Evolutionary conservation across 2,888 invertebrate genomes (phyloP).

Genomic region (Toxonevra muliebris): DNA sequence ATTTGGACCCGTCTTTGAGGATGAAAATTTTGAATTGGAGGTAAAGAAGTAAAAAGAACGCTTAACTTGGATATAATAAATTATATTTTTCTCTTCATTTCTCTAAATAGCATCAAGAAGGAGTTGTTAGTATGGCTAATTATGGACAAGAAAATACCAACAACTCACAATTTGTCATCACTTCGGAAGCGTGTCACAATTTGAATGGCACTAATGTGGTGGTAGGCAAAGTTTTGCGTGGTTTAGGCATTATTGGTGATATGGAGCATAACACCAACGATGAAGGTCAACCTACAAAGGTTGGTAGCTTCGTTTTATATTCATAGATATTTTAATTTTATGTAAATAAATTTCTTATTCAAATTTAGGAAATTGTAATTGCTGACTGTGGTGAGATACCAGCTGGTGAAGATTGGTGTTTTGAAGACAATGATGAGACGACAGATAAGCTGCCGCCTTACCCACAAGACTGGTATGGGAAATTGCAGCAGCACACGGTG

Average conservation of each 20-base stretch:
- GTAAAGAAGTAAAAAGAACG: slow-evolving; percentile 63
- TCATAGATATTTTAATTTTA: background rate
- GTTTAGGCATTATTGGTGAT: slow-evolving; percentile 76
- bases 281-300: slow-evolving; percentile 71
- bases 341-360: background rate
- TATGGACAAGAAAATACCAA: slow-evolving; percentile 82
- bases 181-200: slow-evolving; percentile 78
- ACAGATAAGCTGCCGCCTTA: slow-evolving; percentile 78
- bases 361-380: slow-evolving; percentile 71
- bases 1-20: slow-evolving; percentile 88
- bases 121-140: slow-evolving; percentile 83
- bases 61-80: background rate
- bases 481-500: slow-evolving; percentile 34
- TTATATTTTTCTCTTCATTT: background rate
- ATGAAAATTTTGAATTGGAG: slow-evolving; percentile 82
- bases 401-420: slow-evolving; percentile 71
- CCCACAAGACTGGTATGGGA: slow-evolving; percentile 76
- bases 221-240: slow-evolving; percentile 82
- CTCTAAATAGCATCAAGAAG: slow-evolving; percentile 69
- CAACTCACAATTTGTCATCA: slow-evolving; percentile 95
- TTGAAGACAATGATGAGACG: slow-evolving; percentile 76
- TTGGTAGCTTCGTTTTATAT: slow-evolving; percentile 18
- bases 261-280: slow-evolving; percentile 72
- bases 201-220: slow-evolving; percentile 84
- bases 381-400: slow-evolving; percentile 78